phyloP scores from a whole-genome alignment of 1,140 invertebrate species.

The Olivierus martensii region DNA sequence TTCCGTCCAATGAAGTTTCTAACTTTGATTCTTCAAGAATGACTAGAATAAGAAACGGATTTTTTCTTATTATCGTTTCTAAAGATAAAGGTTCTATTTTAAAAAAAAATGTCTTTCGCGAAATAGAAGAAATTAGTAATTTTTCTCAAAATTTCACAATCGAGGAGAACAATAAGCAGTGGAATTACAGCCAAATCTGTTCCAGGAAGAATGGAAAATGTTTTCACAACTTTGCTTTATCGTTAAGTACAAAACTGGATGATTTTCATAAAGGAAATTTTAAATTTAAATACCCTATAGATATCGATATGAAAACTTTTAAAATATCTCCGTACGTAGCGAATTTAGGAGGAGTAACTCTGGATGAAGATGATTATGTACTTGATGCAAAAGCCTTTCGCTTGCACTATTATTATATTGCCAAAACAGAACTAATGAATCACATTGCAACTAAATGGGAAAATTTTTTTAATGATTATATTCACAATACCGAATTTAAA shows the following conservation, averaged over 20 bases:
- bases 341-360: constrained; percentile 62
- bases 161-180: constrained; percentile 5
- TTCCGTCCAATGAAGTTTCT: constrained; percentile 13
- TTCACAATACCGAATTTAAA: constrained; percentile 67
- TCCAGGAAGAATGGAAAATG: constrained; percentile 66
- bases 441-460: constrained; percentile 55
- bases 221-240: constrained; percentile 68
- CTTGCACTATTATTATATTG: constrained; percentile 52
- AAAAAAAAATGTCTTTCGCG: constrained; percentile 55
- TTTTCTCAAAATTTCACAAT: constrained; percentile 60
- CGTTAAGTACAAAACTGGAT: constrained; percentile 60
- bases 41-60: constrained; percentile 72
- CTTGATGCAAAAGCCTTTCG: constrained; percentile 62
- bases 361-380: constrained; percentile 54
- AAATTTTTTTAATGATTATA: constrained; percentile 60
- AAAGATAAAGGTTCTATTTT: constrained; percentile 69
- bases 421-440: constrained; percentile 54
- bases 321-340: constrained; percentile 68
- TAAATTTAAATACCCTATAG: constrained; percentile 72
- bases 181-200: constrained; percentile 56
- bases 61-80: constrained; percentile 62
- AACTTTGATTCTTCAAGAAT: constrained; percentile 34
- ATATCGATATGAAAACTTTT: constrained; percentile 72
- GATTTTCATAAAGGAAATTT: constrained; percentile 54
- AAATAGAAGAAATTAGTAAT: constrained; percentile 55